Conservation (phyloP, 92 coral and sea anemone species). For the Nematostella vectensis region DNA sequence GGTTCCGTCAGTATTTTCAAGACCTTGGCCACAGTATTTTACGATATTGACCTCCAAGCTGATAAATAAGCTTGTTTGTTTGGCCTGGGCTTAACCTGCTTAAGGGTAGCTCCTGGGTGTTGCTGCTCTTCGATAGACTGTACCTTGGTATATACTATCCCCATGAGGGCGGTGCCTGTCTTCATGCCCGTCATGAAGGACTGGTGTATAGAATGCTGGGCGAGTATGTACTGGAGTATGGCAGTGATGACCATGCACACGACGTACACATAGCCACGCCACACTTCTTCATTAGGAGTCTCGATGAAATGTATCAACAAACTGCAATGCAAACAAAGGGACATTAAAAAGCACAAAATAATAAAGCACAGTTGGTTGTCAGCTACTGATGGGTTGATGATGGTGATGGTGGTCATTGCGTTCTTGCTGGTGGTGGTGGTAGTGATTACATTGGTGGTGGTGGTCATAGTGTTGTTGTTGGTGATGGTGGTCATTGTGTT, state of each 20-base stretch:
- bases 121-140: no score
- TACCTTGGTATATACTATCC: slow-evolving; percentile 86
- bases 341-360: neutral
- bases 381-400: neutral
- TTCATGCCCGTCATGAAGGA: slow-evolving; percentile 75
- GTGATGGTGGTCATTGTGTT: no score
- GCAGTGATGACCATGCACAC: slow-evolving; percentile 61
- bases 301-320: slow-evolving; percentile 70
- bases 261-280: slow-evolving; percentile 82
- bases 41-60: no score
- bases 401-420: neutral
- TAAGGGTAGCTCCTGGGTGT: no score
- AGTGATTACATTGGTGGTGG: neutral
- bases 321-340: slow-evolving; percentile 18
- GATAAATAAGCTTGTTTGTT: no score
- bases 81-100: no score
- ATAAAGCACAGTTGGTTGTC: neutral
- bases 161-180: slow-evolving; percentile 69
- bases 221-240: slow-evolving; percentile 26
- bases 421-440: neutral
- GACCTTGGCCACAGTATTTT: no score
- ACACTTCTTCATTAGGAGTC: slow-evolving; percentile 39
- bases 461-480: no score
- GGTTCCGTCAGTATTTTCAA: no score
- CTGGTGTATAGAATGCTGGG: slow-evolving; percentile 64